Conservation (phyloP, 2,113 vertebrate genomes). For the Labrus mixtus region DNA sequence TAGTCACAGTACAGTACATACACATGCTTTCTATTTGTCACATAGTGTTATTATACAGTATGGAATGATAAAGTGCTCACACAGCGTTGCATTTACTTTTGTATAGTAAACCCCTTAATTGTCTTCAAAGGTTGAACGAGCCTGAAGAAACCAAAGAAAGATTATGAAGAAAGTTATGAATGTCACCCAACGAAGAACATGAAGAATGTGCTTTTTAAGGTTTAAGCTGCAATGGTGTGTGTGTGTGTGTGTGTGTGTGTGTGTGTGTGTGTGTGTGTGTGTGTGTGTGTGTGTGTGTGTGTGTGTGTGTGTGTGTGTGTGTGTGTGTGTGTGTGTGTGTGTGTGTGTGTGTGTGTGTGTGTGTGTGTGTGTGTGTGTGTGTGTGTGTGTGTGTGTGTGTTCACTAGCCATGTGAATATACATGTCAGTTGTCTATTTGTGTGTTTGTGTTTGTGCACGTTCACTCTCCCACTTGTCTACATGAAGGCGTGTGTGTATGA, state of each 20-base stretch:
- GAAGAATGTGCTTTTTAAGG: conserved; percentile 64
- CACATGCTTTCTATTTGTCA: conserved; percentile 72
- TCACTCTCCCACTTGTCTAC: conserved; percentile 44
- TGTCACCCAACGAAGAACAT: conserved; percentile 58
- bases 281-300: not conserved
- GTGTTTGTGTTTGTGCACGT: conserved; percentile 32
- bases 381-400: conserved; percentile 14
- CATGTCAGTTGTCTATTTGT: conserved; percentile 14
- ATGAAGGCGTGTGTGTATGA: conserved; percentile 37
- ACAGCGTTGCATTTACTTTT: conserved; percentile 64
- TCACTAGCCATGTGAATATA: conserved; percentile 34
- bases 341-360: conserved; percentile 18
- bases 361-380: not conserved
- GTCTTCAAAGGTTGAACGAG: conserved; percentile 63
- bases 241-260: conserved; percentile 23
- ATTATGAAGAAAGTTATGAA: conserved; percentile 61
- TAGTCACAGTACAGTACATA: conserved; percentile 61
- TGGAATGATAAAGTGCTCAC: conserved; percentile 56
- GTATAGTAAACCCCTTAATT: conserved; percentile 52
- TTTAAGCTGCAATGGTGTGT: conserved; percentile 48
- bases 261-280: conserved; percentile 14
- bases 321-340: not conserved
- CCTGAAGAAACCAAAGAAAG: conserved; percentile 75
- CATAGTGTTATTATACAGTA: conserved; percentile 71
- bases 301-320: conserved; percentile 13